Evolutionary conservation across 2,888 invertebrate genomes (phyloP).

Genomic region (Apamea crenata): DNA sequence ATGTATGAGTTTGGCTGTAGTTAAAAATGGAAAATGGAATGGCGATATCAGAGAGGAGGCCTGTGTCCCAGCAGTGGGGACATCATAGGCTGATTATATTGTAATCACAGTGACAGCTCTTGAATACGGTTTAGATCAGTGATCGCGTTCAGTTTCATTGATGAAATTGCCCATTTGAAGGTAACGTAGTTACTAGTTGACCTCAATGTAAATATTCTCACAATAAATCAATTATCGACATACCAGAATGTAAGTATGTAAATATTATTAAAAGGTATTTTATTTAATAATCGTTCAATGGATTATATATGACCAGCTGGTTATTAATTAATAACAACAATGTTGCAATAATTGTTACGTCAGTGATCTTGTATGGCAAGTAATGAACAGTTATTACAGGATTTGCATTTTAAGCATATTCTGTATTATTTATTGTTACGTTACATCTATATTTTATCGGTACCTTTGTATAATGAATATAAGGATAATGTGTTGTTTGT

Average conservation of each 20-base stretch:
- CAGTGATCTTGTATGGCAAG: slow-evolving; percentile 19
- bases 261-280: slow-evolving; percentile 9
- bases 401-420: slow-evolving; percentile 28
- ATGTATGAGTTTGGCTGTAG: not conserved
- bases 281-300: slow-evolving; percentile 20
- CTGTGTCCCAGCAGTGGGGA: not conserved
- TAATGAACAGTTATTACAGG: slow-evolving; percentile 1
- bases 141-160: not conserved
- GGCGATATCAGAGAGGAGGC: not conserved
- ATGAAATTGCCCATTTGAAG: not conserved
- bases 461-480: not conserved
- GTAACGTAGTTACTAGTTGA: not conserved
- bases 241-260: not conserved
- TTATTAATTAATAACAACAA: slow-evolving; percentile 13
- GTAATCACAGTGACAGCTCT: not conserved
- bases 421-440: not conserved
- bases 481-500: not conserved
- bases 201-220: slow-evolving; percentile 17
- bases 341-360: slow-evolving; percentile 28
- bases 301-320: slow-evolving; percentile 29
- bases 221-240: slow-evolving; percentile 13
- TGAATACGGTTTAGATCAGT: not conserved
- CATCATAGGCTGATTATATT: not conserved
- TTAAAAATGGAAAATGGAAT: not conserved
- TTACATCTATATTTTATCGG: not conserved